Conservation (phyloP, 2,797 vertebrate species). For the Megaceryle alcyon region DNA sequence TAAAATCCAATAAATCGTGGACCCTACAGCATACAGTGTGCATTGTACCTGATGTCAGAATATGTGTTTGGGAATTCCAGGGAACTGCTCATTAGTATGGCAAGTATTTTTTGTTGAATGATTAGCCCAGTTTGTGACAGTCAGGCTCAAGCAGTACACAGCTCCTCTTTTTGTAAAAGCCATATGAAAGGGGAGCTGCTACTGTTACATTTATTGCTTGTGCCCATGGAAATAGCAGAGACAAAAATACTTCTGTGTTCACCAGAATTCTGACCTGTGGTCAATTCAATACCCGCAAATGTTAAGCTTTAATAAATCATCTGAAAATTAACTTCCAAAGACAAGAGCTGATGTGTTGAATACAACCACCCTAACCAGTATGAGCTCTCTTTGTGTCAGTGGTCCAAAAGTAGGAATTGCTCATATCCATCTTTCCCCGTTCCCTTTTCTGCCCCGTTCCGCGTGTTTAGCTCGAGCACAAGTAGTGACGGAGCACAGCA, state of each 20-base stretch:
- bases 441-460: background rate
- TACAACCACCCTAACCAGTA: background rate
- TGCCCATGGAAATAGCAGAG: background rate
- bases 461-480: background rate
- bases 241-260: background rate
- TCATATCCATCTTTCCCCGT: background rate
- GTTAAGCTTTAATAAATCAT: background rate
- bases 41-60: background rate
- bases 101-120: background rate
- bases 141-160: background rate
- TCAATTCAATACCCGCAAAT: background rate
- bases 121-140: background rate
- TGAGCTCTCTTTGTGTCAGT: background rate
- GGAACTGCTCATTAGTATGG: background rate
- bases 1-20: background rate
- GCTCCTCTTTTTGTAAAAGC: background rate
- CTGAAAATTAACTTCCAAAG: background rate
- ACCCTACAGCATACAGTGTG: rapidly evolving
- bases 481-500: background rate
- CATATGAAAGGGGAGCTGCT: background rate
- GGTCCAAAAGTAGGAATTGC: background rate
- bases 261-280: background rate
- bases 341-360: background rate
- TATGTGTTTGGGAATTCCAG: background rate
- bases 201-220: background rate